Base-by-base conservation (phyloP, 2,797 vertebrate genomes). In the Pteropus rufus region DNA sequence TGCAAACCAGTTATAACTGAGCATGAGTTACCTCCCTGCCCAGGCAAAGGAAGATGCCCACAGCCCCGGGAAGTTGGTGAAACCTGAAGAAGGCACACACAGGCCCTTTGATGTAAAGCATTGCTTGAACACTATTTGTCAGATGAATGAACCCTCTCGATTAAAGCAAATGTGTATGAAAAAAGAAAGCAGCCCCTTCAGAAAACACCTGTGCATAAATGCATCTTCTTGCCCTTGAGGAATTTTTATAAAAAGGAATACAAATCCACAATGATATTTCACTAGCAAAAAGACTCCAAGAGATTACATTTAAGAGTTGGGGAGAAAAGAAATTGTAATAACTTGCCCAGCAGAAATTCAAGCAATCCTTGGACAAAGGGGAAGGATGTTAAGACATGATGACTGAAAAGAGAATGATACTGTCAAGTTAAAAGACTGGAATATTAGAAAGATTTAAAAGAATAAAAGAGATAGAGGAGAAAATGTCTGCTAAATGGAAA, bases 261-360 rank as follows among this genome's bases (percentile, higher is more conserved):
- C 26, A 90, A 85, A 75, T 44, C 73, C 92, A 52, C 67, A 91
- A 49, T 76, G 77, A 75, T 56, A 89, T 49, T n/a, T 86, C 65
- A 62, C 76, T 65, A 41, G 52, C 10, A 54, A 24, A 69, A 92
- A 23, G 34, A 0, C 26, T 62, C 89, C 16, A 5, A 3, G 69
- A 92, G 58, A 89, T 44, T 72, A 52, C 36, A 34, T 39, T 77
- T n/a, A 83, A 46, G 39, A 84, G 62, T 19, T 7, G 10, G 21
- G 5, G 19, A 94, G 85, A 79, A 89, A 96, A 91, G 69, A 93
- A 62, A 85, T 46, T 56, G 52, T 54, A 84, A 56, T 44, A 91
- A 93, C 56, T 72, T 69, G 72, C 36, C 75, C 31, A 31, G 65
- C 79, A 94, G 86, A 85, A 83, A 97, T 86, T 54, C 82, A 79